Conservation (phyloP, 2,113 vertebrate genomes). For the Brachirus orientalis region DNA sequence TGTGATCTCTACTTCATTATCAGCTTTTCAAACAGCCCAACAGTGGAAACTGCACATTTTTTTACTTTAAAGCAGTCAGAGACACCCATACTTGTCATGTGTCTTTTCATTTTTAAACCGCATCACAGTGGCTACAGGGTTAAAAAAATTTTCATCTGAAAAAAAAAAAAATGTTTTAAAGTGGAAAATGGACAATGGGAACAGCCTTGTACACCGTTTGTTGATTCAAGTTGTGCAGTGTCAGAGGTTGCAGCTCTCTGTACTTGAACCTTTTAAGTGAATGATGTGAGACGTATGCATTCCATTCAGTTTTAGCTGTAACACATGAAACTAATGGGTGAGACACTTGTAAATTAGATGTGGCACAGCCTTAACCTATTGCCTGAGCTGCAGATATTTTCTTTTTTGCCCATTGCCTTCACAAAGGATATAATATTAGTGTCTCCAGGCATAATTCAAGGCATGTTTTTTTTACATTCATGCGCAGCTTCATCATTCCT, state of each 20-base stretch:
- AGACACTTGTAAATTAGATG: neutral
- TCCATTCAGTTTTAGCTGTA: neutral
- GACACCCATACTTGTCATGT: too few species aligned
- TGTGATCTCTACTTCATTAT: neutral
- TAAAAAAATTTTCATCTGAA: too few species aligned
- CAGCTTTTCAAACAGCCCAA: neutral
- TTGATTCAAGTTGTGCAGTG: too few species aligned
- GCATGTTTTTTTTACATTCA: conserved; percentile 36
- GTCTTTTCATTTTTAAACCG: too few species aligned
- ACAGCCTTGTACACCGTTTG: too few species aligned
- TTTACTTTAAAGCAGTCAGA: too few species aligned
- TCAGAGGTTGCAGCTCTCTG: neutral
- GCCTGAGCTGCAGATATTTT: neutral
- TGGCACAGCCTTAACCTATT: neutral
- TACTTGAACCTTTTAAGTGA: neutral
- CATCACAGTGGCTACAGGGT: too few species aligned
- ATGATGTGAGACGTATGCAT: too few species aligned
- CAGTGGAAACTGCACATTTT: neutral
- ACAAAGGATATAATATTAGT: conserved; percentile 19
- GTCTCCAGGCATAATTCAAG: conserved; percentile 22
- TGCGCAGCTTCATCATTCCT: conserved; percentile 7
- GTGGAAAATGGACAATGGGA: too few species aligned
- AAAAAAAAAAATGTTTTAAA: too few species aligned
- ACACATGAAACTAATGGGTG: neutral
- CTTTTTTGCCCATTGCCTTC: conserved; percentile 34